Percentiles rank a stretch among this genome's conserved stretches.
Evolutionary conservation across 2,113 vertebrate genomes (phyloP).

Genomic region (Elephantulus edwardii): DNA sequence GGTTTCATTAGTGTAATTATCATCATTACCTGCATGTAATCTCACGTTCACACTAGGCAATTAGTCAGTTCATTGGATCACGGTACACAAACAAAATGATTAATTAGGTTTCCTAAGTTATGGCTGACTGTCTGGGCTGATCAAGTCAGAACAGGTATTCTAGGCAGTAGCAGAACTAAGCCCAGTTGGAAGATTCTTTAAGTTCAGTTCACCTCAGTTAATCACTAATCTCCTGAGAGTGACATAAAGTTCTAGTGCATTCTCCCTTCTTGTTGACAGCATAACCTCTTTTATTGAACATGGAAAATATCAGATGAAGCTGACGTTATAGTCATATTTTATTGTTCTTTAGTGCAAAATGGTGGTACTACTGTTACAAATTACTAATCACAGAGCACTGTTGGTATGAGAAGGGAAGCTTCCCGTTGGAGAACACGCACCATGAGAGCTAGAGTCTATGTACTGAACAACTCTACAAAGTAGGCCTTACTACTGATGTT

Average conservation of each 20-base stretch:
- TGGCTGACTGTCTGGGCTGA: neutral
- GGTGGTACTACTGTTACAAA: neutral
- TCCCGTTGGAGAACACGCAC: fast-evolving
- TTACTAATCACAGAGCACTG: neutral
- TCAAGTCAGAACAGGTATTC: neutral
- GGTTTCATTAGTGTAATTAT: neutral
- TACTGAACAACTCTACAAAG: neutral
- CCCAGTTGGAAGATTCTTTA: neutral
- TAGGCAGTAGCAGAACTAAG: neutral
- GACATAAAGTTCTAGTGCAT: fast-evolving
- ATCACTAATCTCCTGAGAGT: too few species aligned
- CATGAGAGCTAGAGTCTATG: fast-evolving
- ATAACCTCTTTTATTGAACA: neutral
- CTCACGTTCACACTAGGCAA: neutral
- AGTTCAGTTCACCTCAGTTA: neutral
- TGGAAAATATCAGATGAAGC: neutral
- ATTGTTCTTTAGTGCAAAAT: too few species aligned
- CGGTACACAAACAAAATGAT: neutral
- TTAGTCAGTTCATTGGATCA: neutral
- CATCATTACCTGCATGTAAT: neutral
- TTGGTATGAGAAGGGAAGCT: neutral
- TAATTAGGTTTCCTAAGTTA: neutral
- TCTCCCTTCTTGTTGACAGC: fast-evolving
- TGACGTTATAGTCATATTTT: neutral
- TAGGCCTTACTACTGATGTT: neutral